phyloP scores from a whole-genome alignment of 2,797 vertebrate species.

The Astyanax mexicanus region DNA sequence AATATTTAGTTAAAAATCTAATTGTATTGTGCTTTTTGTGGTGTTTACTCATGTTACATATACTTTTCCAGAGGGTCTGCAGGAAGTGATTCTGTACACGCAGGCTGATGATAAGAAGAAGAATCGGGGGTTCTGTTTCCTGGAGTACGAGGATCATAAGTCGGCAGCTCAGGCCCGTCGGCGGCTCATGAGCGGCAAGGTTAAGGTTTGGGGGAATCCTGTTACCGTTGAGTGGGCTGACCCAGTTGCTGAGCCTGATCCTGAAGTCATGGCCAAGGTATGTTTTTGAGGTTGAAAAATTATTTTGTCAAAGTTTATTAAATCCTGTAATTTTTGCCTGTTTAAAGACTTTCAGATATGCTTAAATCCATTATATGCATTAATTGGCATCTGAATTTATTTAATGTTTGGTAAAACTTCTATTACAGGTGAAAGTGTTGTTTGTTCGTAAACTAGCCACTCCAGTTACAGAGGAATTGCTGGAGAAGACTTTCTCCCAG shows the following conservation, averaged over 20 bases:
- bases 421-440: conserved; percentile 93
- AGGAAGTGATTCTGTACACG: conserved; percentile 97
- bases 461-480: conserved; percentile 94
- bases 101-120: conserved; percentile 99
- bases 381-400: neutral
- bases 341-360: neutral
- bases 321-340: too few species aligned
- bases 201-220: conserved; percentile 98
- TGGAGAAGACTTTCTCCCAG: conserved; percentile 96
- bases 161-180: conserved; percentile 97
- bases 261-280: conserved; percentile 98
- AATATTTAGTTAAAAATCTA: too few species aligned
- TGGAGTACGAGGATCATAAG: conserved; percentile 99
- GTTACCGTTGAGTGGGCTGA: conserved; percentile 99
- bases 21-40: too few species aligned
- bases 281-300: too few species aligned
- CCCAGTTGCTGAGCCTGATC: conserved; percentile 96
- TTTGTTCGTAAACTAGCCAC: conserved; percentile 98
- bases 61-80: conserved; percentile 75
- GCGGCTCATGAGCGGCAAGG: conserved; percentile 99
- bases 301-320: too few species aligned
- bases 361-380: neutral
- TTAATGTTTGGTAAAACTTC: neutral
- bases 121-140: conserved; percentile 98
- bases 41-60: conserved; percentile 8